These are phyloP conservation scores for Tribolium freemani DNA, from an alignment of 2,888 invertebrate species.

Conservation along the genomic window DNA sequence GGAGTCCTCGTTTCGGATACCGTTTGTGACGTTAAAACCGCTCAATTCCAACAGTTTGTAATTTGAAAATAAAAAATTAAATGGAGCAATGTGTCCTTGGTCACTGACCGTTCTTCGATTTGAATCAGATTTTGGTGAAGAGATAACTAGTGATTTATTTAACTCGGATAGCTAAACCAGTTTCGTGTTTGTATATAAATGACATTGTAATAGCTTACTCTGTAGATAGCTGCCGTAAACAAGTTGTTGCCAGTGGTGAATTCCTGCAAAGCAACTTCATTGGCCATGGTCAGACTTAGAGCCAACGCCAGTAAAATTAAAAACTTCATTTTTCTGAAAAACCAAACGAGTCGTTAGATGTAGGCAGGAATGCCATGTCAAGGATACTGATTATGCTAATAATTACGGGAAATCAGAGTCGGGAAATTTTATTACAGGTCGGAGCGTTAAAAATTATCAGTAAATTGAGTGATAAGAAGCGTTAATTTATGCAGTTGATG, in stretches of 20 bases:
- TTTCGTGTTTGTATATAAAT: constrained; percentile 8
- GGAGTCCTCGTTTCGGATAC: constrained; percentile 78
- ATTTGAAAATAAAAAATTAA: not conserved
- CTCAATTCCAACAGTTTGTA: not conserved
- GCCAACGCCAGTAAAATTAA: not conserved
- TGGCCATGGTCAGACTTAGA: not conserved
- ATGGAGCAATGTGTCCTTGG: constrained; percentile 10
- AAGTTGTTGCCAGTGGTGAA: constrained; percentile 20
- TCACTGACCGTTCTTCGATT: constrained; percentile 23
- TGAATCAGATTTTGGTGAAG: constrained; percentile 3
- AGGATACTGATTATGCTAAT: not conserved
- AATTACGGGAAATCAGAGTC: not conserved
- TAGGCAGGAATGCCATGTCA: not conserved
- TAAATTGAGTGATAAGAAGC: no score
- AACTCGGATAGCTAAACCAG: constrained; percentile 14
- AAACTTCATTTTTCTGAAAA: constrained; percentile 28
- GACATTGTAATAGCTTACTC: constrained; percentile 13
- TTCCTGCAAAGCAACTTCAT: constrained; percentile 26
- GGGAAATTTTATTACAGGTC: no score
- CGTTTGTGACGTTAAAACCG: constrained; percentile 61
- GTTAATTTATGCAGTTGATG: no score
- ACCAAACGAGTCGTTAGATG: not conserved
- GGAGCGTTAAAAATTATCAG: no score
- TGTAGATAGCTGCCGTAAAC: constrained; percentile 19
- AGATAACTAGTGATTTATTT: constrained; percentile 11